Conservation (phyloP, 2,797 vertebrate genomes). For the Florisuga fusca region DNA sequence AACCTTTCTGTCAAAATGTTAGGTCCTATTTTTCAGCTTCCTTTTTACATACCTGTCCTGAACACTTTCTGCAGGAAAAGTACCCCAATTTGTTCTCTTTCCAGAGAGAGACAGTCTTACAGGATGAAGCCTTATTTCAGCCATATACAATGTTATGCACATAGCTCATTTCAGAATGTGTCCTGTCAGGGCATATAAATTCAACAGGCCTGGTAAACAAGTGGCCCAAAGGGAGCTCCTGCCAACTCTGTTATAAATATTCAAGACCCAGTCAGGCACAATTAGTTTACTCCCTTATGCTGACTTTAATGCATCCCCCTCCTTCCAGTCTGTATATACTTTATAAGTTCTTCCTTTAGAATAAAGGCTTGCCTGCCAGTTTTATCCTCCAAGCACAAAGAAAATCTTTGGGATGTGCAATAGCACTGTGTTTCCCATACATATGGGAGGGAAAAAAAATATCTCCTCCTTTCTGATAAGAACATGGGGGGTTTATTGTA, state of each 20-base stretch:
- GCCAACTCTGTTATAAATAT: conserved; percentile 53
- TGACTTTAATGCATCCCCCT: background rate
- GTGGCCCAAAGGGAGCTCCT: conserved; percentile 43
- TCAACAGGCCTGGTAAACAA: conserved; percentile 60
- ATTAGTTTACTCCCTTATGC: conserved; percentile 42
- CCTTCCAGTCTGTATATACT: conserved; percentile 24
- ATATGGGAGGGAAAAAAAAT: background rate
- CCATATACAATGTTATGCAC: conserved; percentile 46
- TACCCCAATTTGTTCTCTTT: background rate
- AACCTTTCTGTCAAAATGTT: background rate
- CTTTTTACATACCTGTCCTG: background rate
- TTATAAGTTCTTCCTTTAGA: conserved; percentile 10
- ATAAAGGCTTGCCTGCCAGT: background rate
- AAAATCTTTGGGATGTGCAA: background rate
- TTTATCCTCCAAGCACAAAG: background rate
- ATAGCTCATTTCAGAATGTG: conserved; percentile 37
- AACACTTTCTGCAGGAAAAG: background rate
- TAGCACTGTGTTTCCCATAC: background rate
- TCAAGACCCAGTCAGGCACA: conserved; percentile 37
- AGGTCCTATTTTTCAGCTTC: background rate
- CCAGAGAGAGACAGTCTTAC: background rate
- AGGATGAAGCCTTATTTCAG: background rate
- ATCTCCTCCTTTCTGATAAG: conserved; percentile 28
- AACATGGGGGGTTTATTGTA: conserved; percentile 36
- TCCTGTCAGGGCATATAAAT: conserved; percentile 61